Conservation (phyloP, 1,140 invertebrate species). For the Melitaea cinxia region DNA sequence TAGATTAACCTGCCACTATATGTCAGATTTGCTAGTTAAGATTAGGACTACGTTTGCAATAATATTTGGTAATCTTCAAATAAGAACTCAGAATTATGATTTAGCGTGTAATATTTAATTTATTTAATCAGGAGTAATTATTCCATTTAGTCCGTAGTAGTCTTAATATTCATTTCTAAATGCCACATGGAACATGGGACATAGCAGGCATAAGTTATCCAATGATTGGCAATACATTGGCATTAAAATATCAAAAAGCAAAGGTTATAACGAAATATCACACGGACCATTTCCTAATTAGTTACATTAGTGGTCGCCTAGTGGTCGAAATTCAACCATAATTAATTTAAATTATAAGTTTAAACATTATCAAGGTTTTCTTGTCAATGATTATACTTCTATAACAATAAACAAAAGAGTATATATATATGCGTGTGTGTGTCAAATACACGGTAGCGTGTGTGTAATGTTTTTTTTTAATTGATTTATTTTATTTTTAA, state of each 20-base stretch:
- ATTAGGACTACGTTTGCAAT: slow-evolving; percentile 6
- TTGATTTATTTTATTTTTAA: no score
- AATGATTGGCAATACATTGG: neutral
- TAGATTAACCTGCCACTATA: slow-evolving; percentile 25
- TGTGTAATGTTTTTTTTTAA: no score
- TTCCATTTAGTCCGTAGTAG: neutral
- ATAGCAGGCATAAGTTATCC: neutral
- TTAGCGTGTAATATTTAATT: neutral
- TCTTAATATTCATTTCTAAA: neutral
- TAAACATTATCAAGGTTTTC: no score
- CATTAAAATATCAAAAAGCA: neutral
- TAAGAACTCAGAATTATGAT: neutral
- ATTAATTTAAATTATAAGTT: no score
- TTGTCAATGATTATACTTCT: no score
- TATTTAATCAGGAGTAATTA: neutral
- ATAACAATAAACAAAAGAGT: no score
- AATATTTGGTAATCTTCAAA: neutral
- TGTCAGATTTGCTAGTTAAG: slow-evolving; percentile 17
- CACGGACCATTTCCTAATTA: neutral
- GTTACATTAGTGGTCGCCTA: no score
- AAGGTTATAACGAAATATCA: neutral
- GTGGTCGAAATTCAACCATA: no score
- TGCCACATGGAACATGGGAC: neutral
- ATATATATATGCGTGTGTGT: no score
- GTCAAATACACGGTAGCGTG: no score